Evolutionary conservation across 2,888 invertebrate genomes (phyloP).

Genomic region (Nymphalis c-album): DNA sequence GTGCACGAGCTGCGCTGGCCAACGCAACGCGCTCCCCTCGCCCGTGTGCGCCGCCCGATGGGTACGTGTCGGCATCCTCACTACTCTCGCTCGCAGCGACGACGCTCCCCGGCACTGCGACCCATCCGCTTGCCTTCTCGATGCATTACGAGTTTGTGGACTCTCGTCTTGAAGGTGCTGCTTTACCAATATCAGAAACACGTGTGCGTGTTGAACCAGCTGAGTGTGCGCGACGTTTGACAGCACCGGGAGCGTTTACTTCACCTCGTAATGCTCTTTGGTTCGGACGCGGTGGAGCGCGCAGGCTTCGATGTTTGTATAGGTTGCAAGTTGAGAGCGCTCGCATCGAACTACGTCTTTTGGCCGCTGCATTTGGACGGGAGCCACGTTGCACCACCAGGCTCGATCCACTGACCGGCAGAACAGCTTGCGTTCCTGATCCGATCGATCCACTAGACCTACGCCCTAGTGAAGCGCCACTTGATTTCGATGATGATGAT

Average conservation of each 20-base stretch:
- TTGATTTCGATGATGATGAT: conserved; percentile 54
- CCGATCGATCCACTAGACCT: conserved; percentile 38
- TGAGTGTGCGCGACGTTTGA: conserved; percentile 63
- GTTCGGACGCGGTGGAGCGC: conserved; percentile 91
- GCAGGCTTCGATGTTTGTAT: conserved; percentile 88
- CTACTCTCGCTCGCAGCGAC: conserved; percentile 68
- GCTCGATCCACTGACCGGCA: conserved; percentile 86
- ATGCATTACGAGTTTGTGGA: conserved; percentile 92
- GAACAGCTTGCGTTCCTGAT: conserved; percentile 70
- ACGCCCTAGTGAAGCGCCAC: conserved; percentile 45
- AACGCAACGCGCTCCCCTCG: conserved; percentile 88
- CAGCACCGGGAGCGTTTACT: conserved; percentile 82
- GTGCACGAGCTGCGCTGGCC: conserved; percentile 89
- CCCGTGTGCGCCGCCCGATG: conserved; percentile 89
- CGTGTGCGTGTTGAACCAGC: conserved; percentile 59
- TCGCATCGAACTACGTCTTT: conserved; percentile 84
- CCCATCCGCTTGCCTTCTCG: conserved; percentile 88
- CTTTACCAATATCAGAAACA: conserved; percentile 70
- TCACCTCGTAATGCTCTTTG: conserved; percentile 90
- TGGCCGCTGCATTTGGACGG: conserved; percentile 87
- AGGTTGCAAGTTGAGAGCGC: conserved; percentile 86
- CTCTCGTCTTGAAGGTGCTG: conserved; percentile 87
- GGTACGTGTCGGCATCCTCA: conserved; percentile 83
- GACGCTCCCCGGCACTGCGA: conserved; percentile 86
- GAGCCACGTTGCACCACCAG: conserved; percentile 84